Evolutionary conservation across 2,113 vertebrate genomes (phyloP), one percentile per base, ranked within the genome.

Genomic region (Epinephelus cyanopodus): DNA sequence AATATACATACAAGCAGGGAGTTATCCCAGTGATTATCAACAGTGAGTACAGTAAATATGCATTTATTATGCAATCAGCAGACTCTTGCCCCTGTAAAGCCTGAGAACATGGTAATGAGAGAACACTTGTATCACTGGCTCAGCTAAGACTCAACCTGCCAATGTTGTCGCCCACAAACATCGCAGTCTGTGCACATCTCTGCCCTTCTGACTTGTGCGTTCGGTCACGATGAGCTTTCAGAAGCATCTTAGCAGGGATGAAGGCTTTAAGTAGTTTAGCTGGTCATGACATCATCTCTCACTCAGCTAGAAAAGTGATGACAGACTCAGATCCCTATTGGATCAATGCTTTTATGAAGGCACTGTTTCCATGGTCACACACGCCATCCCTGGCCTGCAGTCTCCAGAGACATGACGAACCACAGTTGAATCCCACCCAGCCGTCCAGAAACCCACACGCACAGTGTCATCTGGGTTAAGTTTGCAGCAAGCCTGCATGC

Each of bases 321-420:
- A 88, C 76, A 84, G 75, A 71, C 84, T 85, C n/a, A 79, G 85
- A 83, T 88, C 79, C 81, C 84, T 23, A 67, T 83, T 88, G 89
- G 85, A 87, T 87, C 81, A 83, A 90, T 91, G 89, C 67, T 92
- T 85, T 89, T 82, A 85, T 88, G 83, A 86, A 88, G 68, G 68
- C 85, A 50, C 90, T 86, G 92, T 95, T 94, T 74, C 92, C 90
- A 94, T 94, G 92, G 92, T 57, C 42, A 45, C 87, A 92, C 92
- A 69, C 82, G 76, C 67, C 81, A 87, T 90, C 81, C 69, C 60
- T 60, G 73, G 68, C 77, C 50, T 65, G 42, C 81, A 61, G 81
- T 81, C 87, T 82, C 61, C 74, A 84, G 89, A 89, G 79, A 86
- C 62, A 50, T 8, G 50, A 67, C n/a, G 6, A 82, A 77, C 74